Evolutionary conservation across 2,888 invertebrate genomes (phyloP), one percentile per base, ranked within the genome.

Genomic region (Tanytarsus gracilentus): DNA sequence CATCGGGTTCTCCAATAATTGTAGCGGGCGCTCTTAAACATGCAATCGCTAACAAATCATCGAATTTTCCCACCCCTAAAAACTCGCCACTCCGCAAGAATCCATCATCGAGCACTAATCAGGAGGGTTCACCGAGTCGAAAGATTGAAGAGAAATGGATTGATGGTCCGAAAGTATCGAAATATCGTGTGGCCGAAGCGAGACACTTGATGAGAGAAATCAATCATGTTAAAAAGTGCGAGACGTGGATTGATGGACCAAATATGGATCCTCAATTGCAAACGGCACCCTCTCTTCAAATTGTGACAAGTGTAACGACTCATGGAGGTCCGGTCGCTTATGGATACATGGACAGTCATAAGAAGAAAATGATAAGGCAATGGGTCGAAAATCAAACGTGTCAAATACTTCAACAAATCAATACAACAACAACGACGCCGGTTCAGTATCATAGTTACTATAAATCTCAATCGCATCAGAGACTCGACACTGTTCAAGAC

Each of bases 171-270:
- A 81, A 92, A 69, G 88, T 93, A 67, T 88, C 88, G 0, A 85
- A 86, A 68, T 86, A 84, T 16, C 88, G 86, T 72, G 82, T 87
- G 56, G 88, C 88, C 2, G 88, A 88, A 72, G 89, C 86, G 0
- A 76, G 89, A 50, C 87, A 88, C 69, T 78, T 88, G 64, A 79
- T 87, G 69, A 86, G 88, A 67, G 88, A 88, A 72, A 80, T 85
- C 1, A 83, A 78, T 67, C 81, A 87, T 70, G 78, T 80, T 3
- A 87, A 88, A 68, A 88, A 90, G 72, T 78, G 85, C 48, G 96
- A 95, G 75, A 92, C 91, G 2, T 96, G 96, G 96, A 88, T 96
- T 60, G 96, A 96, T 71, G 96, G 96, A 1, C 96, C 96, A 1
- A 86, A 89, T 79, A 86, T 88, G 66, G 75, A 76, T 67, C 75